phyloP scores from a whole-genome alignment of 35 echinoderm and acorn worm genomes.

The Eucidaris tribuloides region DNA sequence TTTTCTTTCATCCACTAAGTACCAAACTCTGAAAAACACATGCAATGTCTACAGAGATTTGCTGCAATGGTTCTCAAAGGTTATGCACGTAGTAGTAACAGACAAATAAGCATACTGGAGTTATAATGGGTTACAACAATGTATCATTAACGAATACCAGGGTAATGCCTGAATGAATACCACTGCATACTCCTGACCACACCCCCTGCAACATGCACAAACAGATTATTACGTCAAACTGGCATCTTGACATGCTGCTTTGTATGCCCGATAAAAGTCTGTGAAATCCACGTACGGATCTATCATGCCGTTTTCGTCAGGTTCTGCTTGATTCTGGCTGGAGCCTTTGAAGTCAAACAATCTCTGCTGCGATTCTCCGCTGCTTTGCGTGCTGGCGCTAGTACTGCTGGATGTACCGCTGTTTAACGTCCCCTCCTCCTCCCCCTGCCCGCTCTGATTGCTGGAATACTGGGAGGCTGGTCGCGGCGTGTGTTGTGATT shows the following conservation, averaged over 20 bases:
- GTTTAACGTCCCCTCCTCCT: slow-evolving; percentile 50
- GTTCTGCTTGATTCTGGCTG: slow-evolving; percentile 5
- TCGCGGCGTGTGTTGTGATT: not conserved
- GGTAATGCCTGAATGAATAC: too few relatives aligned
- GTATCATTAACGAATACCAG: too few relatives aligned
- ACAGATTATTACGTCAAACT: too few relatives aligned
- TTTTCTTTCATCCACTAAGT: too few relatives aligned
- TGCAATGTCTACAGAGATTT: too few relatives aligned
- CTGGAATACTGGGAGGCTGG: not conserved
- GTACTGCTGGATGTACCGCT: slow-evolving; percentile 25
- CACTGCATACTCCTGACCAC: too few relatives aligned
- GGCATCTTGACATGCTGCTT: slow-evolving; percentile 26
- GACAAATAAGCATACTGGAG: too few relatives aligned
- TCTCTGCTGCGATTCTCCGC: slow-evolving; percentile 36
- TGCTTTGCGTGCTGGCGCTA: not conserved
- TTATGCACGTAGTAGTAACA: too few relatives aligned
- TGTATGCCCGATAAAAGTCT: slow-evolving; percentile 63
- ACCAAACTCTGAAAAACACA: too few relatives aligned
- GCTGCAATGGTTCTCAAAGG: too few relatives aligned
- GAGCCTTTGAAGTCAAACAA: slow-evolving; percentile 37
- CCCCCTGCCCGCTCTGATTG: not conserved
- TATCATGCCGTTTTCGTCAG: slow-evolving; percentile 63
- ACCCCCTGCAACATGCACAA: too few relatives aligned
- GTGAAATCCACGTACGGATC: slow-evolving; percentile 86
- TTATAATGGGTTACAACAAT: too few relatives aligned